Conservation (phyloP, 2,797 vertebrate species). For the Antennarius maculatus region DNA sequence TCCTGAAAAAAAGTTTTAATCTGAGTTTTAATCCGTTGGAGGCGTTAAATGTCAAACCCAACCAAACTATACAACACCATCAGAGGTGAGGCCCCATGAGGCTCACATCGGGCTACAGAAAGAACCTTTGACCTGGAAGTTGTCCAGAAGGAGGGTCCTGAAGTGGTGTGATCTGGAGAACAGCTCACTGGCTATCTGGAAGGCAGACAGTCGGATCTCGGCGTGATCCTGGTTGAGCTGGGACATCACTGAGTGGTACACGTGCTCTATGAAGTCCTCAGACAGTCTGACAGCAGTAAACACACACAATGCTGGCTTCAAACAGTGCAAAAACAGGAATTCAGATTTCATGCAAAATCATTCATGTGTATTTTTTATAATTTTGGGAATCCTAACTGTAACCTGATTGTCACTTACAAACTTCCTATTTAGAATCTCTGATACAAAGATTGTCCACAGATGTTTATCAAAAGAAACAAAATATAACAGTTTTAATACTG, state of each 20-base stretch:
- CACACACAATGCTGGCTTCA: background rate
- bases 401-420: too few relatives aligned
- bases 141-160: constrained; percentile 84
- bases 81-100: too few relatives aligned
- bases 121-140: constrained; percentile 79
- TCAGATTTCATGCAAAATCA: background rate
- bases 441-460: too few relatives aligned
- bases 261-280: constrained; percentile 82
- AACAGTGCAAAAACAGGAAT: too few relatives aligned
- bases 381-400: background rate
- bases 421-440: too few relatives aligned
- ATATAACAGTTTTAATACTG: too few relatives aligned
- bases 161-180: constrained; percentile 91
- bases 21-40: too few relatives aligned
- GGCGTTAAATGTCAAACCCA: too few relatives aligned
- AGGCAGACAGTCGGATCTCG: constrained; percentile 90
- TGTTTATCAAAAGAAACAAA: too few relatives aligned
- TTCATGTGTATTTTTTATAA: background rate
- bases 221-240: constrained; percentile 89
- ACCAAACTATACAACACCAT: too few relatives aligned
- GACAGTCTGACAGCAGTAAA: constrained; percentile 79
- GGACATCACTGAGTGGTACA: constrained; percentile 87
- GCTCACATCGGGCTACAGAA: too few relatives aligned
- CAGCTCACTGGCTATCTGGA: constrained; percentile 86
- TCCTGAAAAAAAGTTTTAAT: too few relatives aligned